These are phyloP conservation scores for Drosophila paulistorum DNA, from an alignment of 1,140 invertebrate species.

Conservation along the genomic window DNA sequence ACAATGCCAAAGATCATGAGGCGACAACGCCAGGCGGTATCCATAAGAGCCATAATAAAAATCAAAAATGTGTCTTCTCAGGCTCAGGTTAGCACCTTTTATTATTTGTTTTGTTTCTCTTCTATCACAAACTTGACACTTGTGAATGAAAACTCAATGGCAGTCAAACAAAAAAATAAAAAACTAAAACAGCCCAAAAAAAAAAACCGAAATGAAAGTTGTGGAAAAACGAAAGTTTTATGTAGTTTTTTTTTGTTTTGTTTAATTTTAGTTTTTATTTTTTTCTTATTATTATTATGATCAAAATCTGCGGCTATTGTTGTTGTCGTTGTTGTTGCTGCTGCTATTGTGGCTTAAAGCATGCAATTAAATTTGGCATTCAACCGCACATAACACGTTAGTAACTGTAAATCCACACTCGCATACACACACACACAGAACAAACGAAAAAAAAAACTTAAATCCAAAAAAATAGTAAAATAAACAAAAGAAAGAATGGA, in stretches of 20 bases:
- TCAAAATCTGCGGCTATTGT: constrained; percentile 3
- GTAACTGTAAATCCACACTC: constrained; percentile 69
- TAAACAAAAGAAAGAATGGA: constrained; percentile 7
- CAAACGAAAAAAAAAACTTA: neutral
- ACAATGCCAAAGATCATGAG: constrained; percentile 74
- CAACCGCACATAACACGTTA: constrained; percentile 69
- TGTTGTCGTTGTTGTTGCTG: neutral
- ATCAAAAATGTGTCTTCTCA: constrained; percentile 1
- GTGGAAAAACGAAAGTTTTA: constrained; percentile 66
- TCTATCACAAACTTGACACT: constrained; percentile 1
- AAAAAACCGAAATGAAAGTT: constrained; percentile 6
- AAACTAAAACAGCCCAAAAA: neutral
- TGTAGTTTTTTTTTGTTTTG: constrained; percentile 9
- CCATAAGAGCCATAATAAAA: constrained; percentile 60
- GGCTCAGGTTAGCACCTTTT: constrained; percentile 43
- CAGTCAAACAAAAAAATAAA: neutral
- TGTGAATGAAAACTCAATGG: constrained; percentile 43
- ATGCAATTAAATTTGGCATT: constrained; percentile 80
- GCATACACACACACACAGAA: constrained; percentile 1
- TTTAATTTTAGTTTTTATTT: constrained; percentile 9
- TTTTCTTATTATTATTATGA: constrained; percentile 23
- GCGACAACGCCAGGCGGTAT: constrained; percentile 80
- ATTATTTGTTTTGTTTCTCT: constrained; percentile 59
- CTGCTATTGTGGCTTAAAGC: constrained; percentile 13
- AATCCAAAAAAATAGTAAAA: constrained; percentile 10